Evolutionary conservation across 2,113 vertebrate species (phyloP).

Genomic region (Perca schrenkii): DNA sequence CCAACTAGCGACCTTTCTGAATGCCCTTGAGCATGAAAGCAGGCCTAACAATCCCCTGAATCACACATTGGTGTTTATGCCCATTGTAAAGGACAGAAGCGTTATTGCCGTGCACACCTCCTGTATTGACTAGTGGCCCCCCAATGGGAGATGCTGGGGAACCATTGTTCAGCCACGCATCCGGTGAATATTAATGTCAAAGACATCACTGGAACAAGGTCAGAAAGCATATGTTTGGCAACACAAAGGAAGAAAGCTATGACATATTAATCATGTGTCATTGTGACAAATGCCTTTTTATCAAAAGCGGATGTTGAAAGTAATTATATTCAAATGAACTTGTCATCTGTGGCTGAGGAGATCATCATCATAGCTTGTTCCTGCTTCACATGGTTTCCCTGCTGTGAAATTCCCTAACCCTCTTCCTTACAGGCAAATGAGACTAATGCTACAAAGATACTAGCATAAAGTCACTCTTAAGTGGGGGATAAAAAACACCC

Average conservation of each 20-base stretch:
- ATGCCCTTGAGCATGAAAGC: constrained; percentile 53
- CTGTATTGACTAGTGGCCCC: constrained; percentile 45
- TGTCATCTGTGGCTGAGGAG: constrained; percentile 64
- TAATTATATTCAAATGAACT: constrained; percentile 79
- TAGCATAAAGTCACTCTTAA: constrained; percentile 28
- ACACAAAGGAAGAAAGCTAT: constrained; percentile 31
- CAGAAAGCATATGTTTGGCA: constrained; percentile 58
- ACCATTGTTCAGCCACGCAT: constrained; percentile 31
- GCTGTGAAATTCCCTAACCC: constrained; percentile 63
- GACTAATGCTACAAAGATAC: constrained; percentile 31
- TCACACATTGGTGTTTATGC: constrained; percentile 42
- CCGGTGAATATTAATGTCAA: constrained; percentile 45
- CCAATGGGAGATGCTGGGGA: constrained; percentile 31
- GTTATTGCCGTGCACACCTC: constrained; percentile 24
- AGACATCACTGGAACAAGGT: constrained; percentile 39
- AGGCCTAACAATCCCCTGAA: constrained; percentile 37
- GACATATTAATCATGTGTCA: constrained; percentile 68
- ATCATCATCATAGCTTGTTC: constrained; percentile 58
- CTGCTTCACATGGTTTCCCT: constrained; percentile 67
- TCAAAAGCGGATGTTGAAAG: constrained; percentile 56
- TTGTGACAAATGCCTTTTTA: constrained; percentile 70
- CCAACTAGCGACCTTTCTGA: constrained; percentile 21
- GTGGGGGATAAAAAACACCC: background rate
- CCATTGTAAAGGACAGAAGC: constrained; percentile 45
- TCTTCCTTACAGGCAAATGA: constrained; percentile 51